Percentiles rank a stretch among this genome's conserved stretches.
phyloP scores from a whole-genome alignment of 2,888 invertebrate species.

The Autographa pulchrina region DNA sequence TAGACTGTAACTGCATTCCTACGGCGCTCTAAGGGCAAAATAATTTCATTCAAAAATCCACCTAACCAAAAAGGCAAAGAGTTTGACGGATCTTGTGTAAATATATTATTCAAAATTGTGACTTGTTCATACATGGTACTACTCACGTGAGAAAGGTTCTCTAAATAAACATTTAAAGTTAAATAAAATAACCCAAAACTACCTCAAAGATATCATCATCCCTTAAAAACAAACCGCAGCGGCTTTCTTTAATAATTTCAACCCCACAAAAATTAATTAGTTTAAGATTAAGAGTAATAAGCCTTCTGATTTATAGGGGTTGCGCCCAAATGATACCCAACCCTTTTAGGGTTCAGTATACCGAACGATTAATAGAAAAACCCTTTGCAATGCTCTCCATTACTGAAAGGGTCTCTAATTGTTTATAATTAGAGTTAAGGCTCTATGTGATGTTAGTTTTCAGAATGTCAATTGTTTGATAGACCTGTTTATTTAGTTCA shows the following conservation, averaged over 20 bases:
- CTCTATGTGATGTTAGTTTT: background rate
- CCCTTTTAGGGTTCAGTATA: conserved; percentile 61
- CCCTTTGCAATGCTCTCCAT: conserved; percentile 39
- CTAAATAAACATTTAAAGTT: background rate
- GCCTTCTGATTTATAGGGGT: conserved; percentile 69
- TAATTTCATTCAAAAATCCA: too few relatives aligned
- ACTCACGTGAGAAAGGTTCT: background rate
- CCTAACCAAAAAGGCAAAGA: too few relatives aligned
- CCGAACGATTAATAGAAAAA: conserved; percentile 39
- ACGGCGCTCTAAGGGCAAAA: too few relatives aligned
- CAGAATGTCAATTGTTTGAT: background rate
- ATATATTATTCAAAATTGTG: too few relatives aligned
- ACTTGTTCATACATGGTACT: too few relatives aligned
- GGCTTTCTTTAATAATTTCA: conserved; percentile 60
- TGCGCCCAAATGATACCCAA: conserved; percentile 62
- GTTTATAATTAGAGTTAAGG: conserved; percentile 6
- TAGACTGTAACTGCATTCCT: too few relatives aligned
- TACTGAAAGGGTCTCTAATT: conserved; percentile 37
- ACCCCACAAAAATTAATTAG: conserved; percentile 74
- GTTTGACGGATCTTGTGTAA: too few relatives aligned
- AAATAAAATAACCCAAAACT: conserved; percentile 19
- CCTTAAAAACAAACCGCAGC: conserved; percentile 28
- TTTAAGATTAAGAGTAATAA: conserved; percentile 74
- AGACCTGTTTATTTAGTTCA: background rate
- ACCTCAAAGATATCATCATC: conserved; percentile 29